Base-by-base conservation (phyloP, 2,113 vertebrate species). In the Rhinoptilus africanus region DNA sequence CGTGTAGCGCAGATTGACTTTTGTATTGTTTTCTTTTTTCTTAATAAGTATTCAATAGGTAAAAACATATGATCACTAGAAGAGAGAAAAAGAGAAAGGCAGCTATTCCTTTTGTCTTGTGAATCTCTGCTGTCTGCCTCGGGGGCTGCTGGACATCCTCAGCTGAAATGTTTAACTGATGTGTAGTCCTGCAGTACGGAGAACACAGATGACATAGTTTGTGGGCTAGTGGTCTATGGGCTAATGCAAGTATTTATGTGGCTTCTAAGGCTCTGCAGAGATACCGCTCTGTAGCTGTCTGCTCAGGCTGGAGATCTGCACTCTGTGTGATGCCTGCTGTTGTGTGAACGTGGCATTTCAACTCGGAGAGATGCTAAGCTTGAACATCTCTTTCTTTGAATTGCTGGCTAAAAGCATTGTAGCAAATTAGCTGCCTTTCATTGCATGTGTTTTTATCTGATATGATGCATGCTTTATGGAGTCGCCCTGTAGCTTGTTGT, bases 401-500 rank as follows among this genome's bases (percentile, higher is more conserved):
- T 76, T 59, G 71, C 74, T 45, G 67, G 43, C 92, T 95, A 69
- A 85, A 93, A 93, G 85, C 71, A 16, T 37, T 54, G 47, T 35
- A 43, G 78, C 37, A 83, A 93, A 96, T 93, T 59, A 92, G 71
- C 74, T 77, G 89, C 76, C 84, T 89, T 93, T 72, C 10, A 16
- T 32, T 82, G 77, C 93, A 10, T 14, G 39, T 3, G 0, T 64
- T 96, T 96, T 50, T 57, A 67, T 96, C 91, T 85, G 91, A 94
- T 97, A 48, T 50, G 89, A 87, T 95, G 51, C 66, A 75, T 91
- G 92, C 77, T 95, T 95, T 91, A 67, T 92, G 79, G 87, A 94
- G 93, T 93, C 81, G 15, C 87, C 84, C 84, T 66, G 84, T 93
- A 96, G 96, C 87, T 95, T 87, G 91, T 89, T 92, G 67, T 88